Base-by-base conservation (phyloP, 2,888 invertebrate species). In the Yponomeuta malinellus region DNA sequence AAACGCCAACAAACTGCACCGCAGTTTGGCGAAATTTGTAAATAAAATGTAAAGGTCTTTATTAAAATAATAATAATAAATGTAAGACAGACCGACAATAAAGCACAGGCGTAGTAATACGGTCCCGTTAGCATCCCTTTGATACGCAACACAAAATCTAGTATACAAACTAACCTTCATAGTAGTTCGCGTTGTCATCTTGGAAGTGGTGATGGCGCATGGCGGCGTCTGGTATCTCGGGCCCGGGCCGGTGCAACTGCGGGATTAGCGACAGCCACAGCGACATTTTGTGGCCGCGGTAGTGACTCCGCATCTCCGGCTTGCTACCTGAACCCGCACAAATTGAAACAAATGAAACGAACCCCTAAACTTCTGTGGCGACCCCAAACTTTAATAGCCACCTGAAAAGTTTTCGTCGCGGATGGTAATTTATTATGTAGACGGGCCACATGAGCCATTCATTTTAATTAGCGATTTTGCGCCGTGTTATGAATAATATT, bases 251-350 rank as follows among this genome's bases (percentile, higher is more conserved):
- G 84, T 98, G 98, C 71, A 98, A 93, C 83, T 98, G 97, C 71
- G 98, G 98, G 81, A 98, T 96, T 70, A 98, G 93, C 76, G 97
- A 97, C 74, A 98, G 89, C 98, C 98, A 98, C 83, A 98, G 93
- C 63, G 98, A 97, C 94, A 98, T 95, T 89, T 98, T 97, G 93
- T 98, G 98, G 67, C 98, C 98, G 64, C 98, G 94, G 88, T 98
- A 98, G 88, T 98, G 98, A 81, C 97, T 96, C 76, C 95, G 95
- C 90, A 97, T 95, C 85, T 96, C 96, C 48, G 96, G 94, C 80
- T 95, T 95, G 78, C 89, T 93, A 81, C 95, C 95, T 95, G 81
- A 71, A 72, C 68, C 68, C 63, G 70, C 48, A 72, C 74, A 74
- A 81, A 82, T 83, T 84, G 80, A 83, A 84, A 84, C 76, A 78